Evolutionary conservation across 2,888 invertebrate genomes (phyloP).

Genomic region (Harpalus rubripes): DNA sequence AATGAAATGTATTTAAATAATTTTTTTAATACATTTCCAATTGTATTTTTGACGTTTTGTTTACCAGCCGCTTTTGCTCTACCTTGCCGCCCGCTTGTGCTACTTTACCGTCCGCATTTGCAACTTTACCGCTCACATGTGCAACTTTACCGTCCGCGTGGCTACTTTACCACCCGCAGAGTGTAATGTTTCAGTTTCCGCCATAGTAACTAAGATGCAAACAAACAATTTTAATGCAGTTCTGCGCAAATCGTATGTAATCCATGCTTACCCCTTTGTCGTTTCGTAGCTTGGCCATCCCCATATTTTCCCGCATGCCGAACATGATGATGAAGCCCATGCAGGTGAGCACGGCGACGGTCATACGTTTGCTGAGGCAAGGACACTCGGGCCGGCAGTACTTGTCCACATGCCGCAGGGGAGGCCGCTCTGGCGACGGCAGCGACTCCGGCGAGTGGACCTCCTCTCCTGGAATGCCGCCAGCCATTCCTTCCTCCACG

Average conservation of each 20-base stretch:
- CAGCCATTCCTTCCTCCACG: slow-evolving; percentile 78
- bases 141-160: no score
- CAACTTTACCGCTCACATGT: no score
- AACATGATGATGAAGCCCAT: slow-evolving; percentile 96
- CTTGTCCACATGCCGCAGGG: slow-evolving; percentile 91
- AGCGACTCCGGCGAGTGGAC: slow-evolving; percentile 87
- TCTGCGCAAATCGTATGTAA: neutral
- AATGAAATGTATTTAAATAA: no score
- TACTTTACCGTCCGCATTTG: no score
- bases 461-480: slow-evolving; percentile 78
- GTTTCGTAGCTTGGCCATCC: slow-evolving; percentile 95
- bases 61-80: no score
- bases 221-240: no score
- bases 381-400: slow-evolving; percentile 93
- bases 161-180: no score
- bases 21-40: no score
- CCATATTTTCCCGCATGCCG: slow-evolving; percentile 99
- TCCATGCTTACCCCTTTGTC: slow-evolving; percentile 80
- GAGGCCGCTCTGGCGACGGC: slow-evolving; percentile 91
- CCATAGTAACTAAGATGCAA: no score
- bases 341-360: slow-evolving; percentile 91
- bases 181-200: no score
- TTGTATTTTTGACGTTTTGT: no score
- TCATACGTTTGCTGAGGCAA: slow-evolving; percentile 91
- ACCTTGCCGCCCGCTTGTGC: no score